Evolutionary conservation across 2,113 vertebrate species (phyloP), one percentile per base, ranked within the genome.

Genomic region (Pogonocichla stellata): DNA sequence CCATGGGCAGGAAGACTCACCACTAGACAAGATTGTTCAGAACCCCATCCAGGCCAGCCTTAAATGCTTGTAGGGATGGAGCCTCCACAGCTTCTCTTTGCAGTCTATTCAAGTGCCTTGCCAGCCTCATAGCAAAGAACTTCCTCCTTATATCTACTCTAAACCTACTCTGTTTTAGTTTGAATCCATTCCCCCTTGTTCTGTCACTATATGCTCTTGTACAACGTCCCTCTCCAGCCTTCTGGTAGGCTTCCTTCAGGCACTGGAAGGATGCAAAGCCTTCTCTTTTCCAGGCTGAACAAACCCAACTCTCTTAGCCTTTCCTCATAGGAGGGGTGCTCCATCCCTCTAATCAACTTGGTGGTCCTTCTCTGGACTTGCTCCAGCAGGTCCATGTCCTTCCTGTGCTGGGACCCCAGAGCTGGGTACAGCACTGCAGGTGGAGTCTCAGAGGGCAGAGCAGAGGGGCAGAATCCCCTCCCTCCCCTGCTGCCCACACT

Each of bases 401-500:
- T 24, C n/a, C 45, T 38, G 33, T 24, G 15, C 36, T 58, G 23
- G 8, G 8, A 16, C 10, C 4, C 6, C 43, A 50, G 42, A 33
- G 5, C 26, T 50, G 58, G 42, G 28, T 0, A 0, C 14, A 65
- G 42, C 10, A 4, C 10, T 65, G 0, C 26, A 19, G 34, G 6
- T 36, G 25, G 17, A 18, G 3, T 43, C 15, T 73, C 28, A 24
- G 1, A 33, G 43, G 10, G 8, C 0, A 0, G 13, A 50, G 38
- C 33, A 58, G 36, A 38, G 38, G 28, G 53, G 12, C 12, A 58
- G 60, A 66, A 38, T 73, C 38, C 13, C 22, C 26, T 73, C 26
- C 28, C 23, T 51, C 0, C 7, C 23, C 15, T 38, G 26, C 33
- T 58, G 51, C 1, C 51, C 51, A 29, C 0, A 0, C 7, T 19